Evolutionary conservation across 2,797 vertebrate genomes (phyloP).

Genomic region (Ibycter americanus): DNA sequence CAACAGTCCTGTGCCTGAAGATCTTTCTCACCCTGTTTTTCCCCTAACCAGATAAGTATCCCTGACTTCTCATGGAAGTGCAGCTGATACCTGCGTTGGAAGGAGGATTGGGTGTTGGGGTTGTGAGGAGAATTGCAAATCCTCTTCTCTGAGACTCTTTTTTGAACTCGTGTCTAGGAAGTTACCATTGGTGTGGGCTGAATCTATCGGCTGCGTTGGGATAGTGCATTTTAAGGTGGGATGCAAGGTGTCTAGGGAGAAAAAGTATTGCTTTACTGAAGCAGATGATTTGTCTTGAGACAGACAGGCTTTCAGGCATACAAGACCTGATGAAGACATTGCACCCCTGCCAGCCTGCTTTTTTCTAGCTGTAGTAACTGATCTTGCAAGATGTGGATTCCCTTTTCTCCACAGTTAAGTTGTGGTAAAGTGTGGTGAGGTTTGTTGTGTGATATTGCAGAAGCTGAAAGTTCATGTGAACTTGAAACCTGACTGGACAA

Average conservation of each 20-base stretch:
- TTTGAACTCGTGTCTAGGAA: not conserved
- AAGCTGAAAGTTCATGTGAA: not conserved
- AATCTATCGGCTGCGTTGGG: not conserved
- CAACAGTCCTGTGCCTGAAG: not conserved
- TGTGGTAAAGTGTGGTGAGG: not conserved
- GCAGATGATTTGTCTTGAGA: not conserved
- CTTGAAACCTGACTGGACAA: not conserved
- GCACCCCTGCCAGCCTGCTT: not conserved
- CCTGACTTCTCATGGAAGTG: not conserved
- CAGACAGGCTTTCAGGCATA: not conserved
- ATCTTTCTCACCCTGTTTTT: not conserved
- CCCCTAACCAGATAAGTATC: not conserved
- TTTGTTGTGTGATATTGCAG: accelerated
- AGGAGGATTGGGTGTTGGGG: not conserved
- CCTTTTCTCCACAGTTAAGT: not conserved
- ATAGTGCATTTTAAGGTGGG: not conserved
- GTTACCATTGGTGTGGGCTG: not conserved
- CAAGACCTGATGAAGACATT: not conserved
- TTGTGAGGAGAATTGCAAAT: not conserved
- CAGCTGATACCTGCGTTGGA: not conserved
- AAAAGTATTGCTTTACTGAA: not conserved
- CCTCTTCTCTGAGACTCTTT: not conserved
- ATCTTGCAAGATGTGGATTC: not conserved
- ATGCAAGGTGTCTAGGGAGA: not conserved
- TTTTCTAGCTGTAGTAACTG: not conserved